Evolutionary conservation across 2,113 vertebrate species (phyloP).

Genomic region (Chloroceryle aenea): DNA sequence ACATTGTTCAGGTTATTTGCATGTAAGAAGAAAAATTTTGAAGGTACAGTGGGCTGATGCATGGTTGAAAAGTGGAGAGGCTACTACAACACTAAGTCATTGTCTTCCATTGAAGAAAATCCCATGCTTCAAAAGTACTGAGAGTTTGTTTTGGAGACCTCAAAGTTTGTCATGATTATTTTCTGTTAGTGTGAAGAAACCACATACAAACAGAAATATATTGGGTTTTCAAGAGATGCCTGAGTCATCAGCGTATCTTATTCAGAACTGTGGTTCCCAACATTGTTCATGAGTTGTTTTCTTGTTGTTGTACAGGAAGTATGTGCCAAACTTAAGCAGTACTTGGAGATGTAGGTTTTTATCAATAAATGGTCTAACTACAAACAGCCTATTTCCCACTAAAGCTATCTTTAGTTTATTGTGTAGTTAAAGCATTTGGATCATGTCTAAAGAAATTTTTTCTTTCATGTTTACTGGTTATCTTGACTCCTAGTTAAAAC

Average conservation of each 20-base stretch:
- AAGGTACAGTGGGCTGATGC: background rate
- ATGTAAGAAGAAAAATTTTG: background rate
- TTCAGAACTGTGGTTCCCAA: background rate
- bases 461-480: background rate
- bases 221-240: background rate
- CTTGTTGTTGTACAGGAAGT: constrained; percentile 30
- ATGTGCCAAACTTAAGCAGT: constrained; percentile 34
- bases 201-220: background rate
- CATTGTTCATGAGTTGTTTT: constrained; percentile 41
- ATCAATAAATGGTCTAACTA: background rate
- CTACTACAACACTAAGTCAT: background rate
- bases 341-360: constrained; percentile 8
- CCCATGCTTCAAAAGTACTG: background rate
- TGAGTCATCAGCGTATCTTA: constrained; percentile 46
- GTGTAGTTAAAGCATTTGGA: background rate
- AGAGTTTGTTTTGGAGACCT: constrained; percentile 23
- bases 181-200: background rate
- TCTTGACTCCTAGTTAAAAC: background rate
- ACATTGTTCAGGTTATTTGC: background rate
- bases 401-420: constrained; percentile 33
- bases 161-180: background rate
- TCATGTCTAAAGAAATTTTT: background rate
- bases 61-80: background rate
- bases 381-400: background rate
- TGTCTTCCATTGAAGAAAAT: background rate